These are phyloP conservation scores for Adelosebastes latens DNA, from an alignment of 2,797 vertebrate genomes.

Conservation along the genomic window DNA sequence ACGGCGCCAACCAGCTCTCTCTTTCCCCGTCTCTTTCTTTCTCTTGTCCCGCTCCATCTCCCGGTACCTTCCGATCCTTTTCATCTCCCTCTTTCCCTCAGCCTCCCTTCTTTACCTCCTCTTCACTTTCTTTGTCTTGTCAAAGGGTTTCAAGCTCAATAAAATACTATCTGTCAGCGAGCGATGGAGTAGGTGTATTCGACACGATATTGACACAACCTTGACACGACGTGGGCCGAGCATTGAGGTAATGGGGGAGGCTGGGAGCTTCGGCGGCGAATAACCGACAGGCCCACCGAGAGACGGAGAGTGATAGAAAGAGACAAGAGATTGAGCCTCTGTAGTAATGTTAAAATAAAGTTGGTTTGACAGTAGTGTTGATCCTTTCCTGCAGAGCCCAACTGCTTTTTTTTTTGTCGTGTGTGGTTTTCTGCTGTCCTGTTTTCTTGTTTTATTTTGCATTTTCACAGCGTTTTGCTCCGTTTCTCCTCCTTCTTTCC, in stretches of 20 bases:
- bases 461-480: neutral
- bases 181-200: slow-evolving; percentile 54
- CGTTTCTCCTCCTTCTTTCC: neutral
- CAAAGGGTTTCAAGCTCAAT: slow-evolving; percentile 55
- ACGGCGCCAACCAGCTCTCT: slow-evolving; percentile 30
- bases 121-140: slow-evolving; percentile 55
- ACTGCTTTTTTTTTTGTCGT: neutral
- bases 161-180: slow-evolving; percentile 57
- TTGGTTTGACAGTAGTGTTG: slow-evolving; percentile 59
- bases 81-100: slow-evolving; percentile 37
- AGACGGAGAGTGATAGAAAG: slow-evolving; percentile 26
- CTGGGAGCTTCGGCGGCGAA: slow-evolving; percentile 45
- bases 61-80: slow-evolving; percentile 35
- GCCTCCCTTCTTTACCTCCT: slow-evolving; percentile 30
- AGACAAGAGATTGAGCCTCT: slow-evolving; percentile 54
- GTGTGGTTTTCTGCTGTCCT: neutral
- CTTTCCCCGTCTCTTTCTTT: slow-evolving; percentile 12
- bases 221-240: slow-evolving; percentile 67
- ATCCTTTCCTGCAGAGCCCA: slow-evolving; percentile 16
- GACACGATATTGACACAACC: slow-evolving; percentile 63
- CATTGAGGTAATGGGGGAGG: slow-evolving; percentile 44
- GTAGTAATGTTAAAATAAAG: slow-evolving; percentile 67
- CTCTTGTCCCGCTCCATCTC: slow-evolving; percentile 28
- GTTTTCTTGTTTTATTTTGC: slow-evolving; percentile 8
- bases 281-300: slow-evolving; percentile 47